Evolutionary conservation across 2,888 invertebrate species (phyloP).

Genomic region (Zhuqinia jingwanae): DNA sequence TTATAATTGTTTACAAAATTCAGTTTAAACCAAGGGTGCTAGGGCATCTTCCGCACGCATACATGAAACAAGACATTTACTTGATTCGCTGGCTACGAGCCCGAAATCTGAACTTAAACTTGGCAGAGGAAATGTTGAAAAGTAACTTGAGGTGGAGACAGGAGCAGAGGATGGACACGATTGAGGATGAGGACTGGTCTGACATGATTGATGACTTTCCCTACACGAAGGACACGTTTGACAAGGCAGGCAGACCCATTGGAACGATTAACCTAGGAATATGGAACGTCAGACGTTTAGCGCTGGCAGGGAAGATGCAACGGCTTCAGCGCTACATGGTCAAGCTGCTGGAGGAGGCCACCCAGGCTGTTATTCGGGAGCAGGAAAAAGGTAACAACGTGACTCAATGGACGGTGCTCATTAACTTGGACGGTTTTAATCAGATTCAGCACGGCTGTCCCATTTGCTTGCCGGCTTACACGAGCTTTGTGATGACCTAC

Average conservation of each 20-base stretch:
- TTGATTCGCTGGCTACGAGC: slow-evolving; percentile 49
- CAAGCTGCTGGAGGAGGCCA: slow-evolving; percentile 50
- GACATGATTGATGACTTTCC: slow-evolving; percentile 33
- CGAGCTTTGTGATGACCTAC: not conserved
- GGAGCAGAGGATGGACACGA: slow-evolving; percentile 37
- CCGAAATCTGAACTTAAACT: slow-evolving; percentile 26
- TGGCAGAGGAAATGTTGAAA: slow-evolving; percentile 42
- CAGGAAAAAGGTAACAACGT: slow-evolving; percentile 46
- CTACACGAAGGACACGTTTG: slow-evolving; percentile 2
- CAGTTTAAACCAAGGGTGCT: not conserved
- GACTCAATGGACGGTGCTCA: slow-evolving; percentile 42
- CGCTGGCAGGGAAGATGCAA: slow-evolving; percentile 42
- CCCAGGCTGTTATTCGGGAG: not conserved
- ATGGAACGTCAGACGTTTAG: slow-evolving; percentile 39
- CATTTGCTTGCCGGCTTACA: slow-evolving; percentile 13
- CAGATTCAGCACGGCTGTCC: slow-evolving; percentile 38
- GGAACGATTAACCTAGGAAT: slow-evolving; percentile 7
- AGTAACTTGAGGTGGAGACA: slow-evolving; percentile 53
- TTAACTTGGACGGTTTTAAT: slow-evolving; percentile 55
- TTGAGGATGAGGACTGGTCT: not conserved
- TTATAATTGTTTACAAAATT: not conserved
- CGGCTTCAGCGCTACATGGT: slow-evolving; percentile 23
- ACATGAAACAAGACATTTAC: slow-evolving; percentile 43
- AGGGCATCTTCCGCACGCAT: not conserved
- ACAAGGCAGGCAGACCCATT: slow-evolving; percentile 35